A percentile compares a stretch with the other conserved stretches of the same genome.
Conservation (phyloP, 2,888 invertebrate species). For the Tuberolachnus salignus region DNA sequence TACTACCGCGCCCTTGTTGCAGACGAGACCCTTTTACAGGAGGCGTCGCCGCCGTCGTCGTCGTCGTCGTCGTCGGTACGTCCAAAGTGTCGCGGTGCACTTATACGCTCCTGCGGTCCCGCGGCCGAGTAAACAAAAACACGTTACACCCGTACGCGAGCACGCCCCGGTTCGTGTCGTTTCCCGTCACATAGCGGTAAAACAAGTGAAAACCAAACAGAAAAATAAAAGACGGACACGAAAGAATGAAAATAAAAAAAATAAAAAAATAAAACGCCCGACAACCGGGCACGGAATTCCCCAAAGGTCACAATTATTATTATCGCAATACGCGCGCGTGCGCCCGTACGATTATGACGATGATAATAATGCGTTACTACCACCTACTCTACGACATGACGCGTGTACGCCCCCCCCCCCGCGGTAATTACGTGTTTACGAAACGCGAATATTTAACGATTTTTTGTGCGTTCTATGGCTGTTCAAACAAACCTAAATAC, state of each 20-base stretch:
- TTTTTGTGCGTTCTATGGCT: too few relatives aligned
- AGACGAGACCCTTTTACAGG: too few relatives aligned
- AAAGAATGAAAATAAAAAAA: too few relatives aligned
- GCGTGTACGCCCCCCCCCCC: slow-evolving; percentile 4
- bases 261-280: too few relatives aligned
- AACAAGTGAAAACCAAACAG: background rate
- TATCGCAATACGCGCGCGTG: too few relatives aligned
- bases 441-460: background rate
- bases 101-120: slow-evolving; percentile 1
- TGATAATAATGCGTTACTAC: too few relatives aligned
- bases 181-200: background rate
- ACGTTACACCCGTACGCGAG: slow-evolving; percentile 25
- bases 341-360: too few relatives aligned
- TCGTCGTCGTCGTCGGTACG: background rate
- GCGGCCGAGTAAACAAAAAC: background rate
- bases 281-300: background rate
- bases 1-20: too few relatives aligned
- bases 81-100: slow-evolving; percentile 36
- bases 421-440: background rate
- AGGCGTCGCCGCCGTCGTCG: background rate
- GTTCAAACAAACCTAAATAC: too few relatives aligned
- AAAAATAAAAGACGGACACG: too few relatives aligned
- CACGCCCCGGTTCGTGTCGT: slow-evolving; percentile 30
- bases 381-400: background rate
- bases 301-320: slow-evolving; percentile 21